Evolutionary conservation across 1,140 invertebrate genomes (phyloP).

Genomic region (Oryctes rhinoceros): DNA sequence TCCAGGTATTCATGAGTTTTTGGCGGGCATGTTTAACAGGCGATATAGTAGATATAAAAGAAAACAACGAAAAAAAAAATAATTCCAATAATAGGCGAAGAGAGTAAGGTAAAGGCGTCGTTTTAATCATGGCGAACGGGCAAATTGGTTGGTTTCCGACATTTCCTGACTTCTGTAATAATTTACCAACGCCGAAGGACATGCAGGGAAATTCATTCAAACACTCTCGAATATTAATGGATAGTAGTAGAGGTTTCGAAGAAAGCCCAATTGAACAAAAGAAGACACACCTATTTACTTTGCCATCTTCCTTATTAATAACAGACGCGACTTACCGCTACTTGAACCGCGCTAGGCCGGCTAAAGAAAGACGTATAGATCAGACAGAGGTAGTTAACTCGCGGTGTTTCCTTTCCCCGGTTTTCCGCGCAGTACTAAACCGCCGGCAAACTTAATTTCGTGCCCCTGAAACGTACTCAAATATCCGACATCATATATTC

Average conservation of each 20-base stretch:
- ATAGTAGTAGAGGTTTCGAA: background rate
- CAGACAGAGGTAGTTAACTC: background rate
- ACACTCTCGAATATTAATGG: background rate
- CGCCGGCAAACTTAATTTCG: conserved; percentile 19
- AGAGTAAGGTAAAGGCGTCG: no score
- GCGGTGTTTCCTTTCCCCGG: background rate
- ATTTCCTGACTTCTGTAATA: no score
- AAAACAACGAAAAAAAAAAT: no score
- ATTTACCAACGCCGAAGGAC: no score
- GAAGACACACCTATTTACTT: conserved; percentile 6
- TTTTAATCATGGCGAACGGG: no score
- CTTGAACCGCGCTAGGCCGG: background rate
- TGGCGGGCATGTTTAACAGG: no score
- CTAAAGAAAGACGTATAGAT: background rate
- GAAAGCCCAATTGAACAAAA: background rate
- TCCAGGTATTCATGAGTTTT: no score
- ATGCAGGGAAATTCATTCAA: background rate
- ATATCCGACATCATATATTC: conserved; percentile 29
- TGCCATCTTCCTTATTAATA: background rate
- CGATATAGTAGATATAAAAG: no score
- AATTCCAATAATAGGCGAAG: no score
- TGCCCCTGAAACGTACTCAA: conserved; percentile 19
- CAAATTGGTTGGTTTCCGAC: no score
- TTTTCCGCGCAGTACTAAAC: background rate
- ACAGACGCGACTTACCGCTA: background rate